Evolutionary conservation across 2,797 vertebrate species (phyloP).

Genomic region (Sarcophilus harrisii): DNA sequence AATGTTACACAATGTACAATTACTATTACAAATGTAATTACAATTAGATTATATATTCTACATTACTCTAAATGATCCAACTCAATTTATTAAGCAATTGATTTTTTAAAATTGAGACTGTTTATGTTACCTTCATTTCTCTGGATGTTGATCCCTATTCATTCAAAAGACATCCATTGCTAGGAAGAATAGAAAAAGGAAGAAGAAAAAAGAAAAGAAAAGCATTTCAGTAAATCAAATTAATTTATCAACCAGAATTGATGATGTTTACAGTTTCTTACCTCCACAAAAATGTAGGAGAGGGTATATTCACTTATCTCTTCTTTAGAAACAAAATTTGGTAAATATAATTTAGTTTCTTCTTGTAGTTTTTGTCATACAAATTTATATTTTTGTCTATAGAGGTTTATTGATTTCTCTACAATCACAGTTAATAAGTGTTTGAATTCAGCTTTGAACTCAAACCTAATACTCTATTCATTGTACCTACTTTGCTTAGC

Average conservation of each 20-base stretch:
- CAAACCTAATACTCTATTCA: not conserved
- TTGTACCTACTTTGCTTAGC: not conserved
- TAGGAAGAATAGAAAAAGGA: not conserved
- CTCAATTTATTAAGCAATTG: not conserved
- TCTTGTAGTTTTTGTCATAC: not conserved
- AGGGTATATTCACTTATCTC: not conserved
- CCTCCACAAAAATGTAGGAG: not conserved
- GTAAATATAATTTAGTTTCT: not conserved
- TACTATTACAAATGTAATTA: not conserved
- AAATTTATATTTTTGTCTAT: not conserved
- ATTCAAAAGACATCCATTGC: not conserved
- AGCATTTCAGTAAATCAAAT: not conserved
- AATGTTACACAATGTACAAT: no score
- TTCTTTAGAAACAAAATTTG: not conserved
- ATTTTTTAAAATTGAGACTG: not conserved
- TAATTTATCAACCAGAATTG: not conserved
- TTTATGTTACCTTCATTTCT: not conserved
- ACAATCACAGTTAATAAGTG: not conserved
- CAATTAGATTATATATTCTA: not conserved
- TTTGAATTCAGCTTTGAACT: not conserved
- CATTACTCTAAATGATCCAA: not conserved
- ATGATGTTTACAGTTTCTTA: not conserved
- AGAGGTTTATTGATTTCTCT: not conserved
- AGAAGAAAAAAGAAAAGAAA: not conserved
- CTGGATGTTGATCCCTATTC: not conserved